Evolutionary conservation across 2,113 vertebrate genomes (phyloP), one percentile per base, ranked within the genome.

Genomic region (Origma solitaria): DNA sequence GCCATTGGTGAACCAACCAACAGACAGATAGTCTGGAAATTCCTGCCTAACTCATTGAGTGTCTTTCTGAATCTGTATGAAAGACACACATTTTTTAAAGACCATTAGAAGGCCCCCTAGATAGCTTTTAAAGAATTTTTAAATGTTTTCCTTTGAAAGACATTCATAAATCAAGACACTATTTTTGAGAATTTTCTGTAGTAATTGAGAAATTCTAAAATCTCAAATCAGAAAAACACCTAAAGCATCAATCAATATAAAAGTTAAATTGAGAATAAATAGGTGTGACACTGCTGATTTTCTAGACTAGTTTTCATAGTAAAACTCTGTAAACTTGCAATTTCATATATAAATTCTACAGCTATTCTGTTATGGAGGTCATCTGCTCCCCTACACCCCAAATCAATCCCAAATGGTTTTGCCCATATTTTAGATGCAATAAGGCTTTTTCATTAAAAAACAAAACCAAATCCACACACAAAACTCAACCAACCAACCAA

Each of bases 251-350:
- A 78, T 92, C 79, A 95, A 86, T 87, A 86, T 27, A 28, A 85
- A 96, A 92, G 76, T 68, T 94, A 73, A 86, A 90, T 93, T 73
- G 82, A 94, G 83, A 61, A 94, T 78, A 92, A 94, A 93, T 82
- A 78, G 58, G 71, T 82, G 38, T 6, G n/a, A 79, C 53, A 89
- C 38, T 51, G 70, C 35, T 25, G 31, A 95, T 92, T 96, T 97
- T 95, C 78, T 85, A 66, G 54, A 78, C 33, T 73, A 38, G 70
- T 88, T 96, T 94, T 69, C 33, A 60, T 86, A 82, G 53, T 62
- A 92, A 84, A 83, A 94, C 65, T 54, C 83, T 76, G 49, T 31
- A 75, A 69, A 75, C 7, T 35, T 82, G 6, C 15, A n/a, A 47
- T 65, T 72, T 65, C 8, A 15, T 25, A 47, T 37, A 58, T 60